Evolutionary conservation across 2,113 vertebrate genomes (phyloP).

Genomic region (Pontoporia blainvillei): DNA sequence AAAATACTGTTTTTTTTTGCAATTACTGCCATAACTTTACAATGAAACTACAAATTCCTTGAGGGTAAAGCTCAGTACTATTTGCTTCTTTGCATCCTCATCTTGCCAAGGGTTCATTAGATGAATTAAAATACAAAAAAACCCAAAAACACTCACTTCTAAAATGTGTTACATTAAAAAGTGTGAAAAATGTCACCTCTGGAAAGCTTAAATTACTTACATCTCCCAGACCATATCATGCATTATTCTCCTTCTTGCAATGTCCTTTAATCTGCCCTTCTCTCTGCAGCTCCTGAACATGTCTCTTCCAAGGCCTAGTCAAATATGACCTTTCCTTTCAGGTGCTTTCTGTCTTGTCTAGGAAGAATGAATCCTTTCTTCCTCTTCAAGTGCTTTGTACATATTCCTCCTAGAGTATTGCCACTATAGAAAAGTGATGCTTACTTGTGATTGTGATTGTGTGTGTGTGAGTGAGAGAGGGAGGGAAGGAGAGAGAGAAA

Average conservation of each 20-base stretch:
- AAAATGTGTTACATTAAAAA: not conserved
- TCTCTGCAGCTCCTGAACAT: not conserved
- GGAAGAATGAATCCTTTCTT: not conserved
- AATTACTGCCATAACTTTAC: not conserved
- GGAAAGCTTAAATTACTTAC: not conserved
- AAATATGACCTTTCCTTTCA: not conserved
- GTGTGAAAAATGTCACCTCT: not conserved
- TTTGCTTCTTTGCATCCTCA: not conserved
- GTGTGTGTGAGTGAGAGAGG: not conserved
- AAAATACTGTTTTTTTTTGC: not conserved
- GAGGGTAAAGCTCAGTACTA: not conserved
- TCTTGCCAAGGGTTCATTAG: not conserved
- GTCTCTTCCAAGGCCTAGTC: not conserved
- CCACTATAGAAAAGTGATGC: not conserved
- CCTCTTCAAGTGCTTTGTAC: not conserved
- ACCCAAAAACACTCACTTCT: not conserved
- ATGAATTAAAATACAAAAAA: not conserved
- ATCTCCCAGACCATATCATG: not conserved
- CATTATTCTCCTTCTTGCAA: not conserved
- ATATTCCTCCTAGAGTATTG: not conserved
- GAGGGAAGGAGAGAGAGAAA: not conserved
- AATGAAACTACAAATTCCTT: not conserved
- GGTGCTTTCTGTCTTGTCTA: not conserved
- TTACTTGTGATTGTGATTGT: not conserved
- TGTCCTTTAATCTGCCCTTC: not conserved